These are phyloP conservation scores for Planiliza haematocheilus DNA, from an alignment of 2,113 vertebrate genomes.

Conservation along the genomic window DNA sequence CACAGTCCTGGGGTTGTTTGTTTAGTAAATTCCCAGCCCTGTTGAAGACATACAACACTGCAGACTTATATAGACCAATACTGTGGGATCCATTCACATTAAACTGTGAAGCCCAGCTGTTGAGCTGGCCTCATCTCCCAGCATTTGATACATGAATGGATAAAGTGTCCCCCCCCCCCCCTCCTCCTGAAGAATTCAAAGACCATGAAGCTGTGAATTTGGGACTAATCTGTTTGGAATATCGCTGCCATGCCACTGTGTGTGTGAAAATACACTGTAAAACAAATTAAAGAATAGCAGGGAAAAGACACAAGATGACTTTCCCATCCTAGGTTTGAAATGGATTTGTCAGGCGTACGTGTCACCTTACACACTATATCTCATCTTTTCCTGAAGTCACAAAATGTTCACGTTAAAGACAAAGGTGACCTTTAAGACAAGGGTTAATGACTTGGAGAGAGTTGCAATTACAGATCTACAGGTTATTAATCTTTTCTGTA, in stretches of 20 bases:
- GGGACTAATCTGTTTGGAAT: slow-evolving; percentile 31
- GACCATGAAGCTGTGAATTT: slow-evolving; percentile 55
- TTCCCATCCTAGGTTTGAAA: slow-evolving; percentile 45
- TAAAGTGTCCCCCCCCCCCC: slow-evolving; percentile 40
- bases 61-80: not conserved
- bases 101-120: slow-evolving; percentile 56
- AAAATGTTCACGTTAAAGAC: too few species aligned
- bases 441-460: slow-evolving; percentile 27
- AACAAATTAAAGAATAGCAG: not conserved
- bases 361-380: slow-evolving; percentile 39
- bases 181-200: slow-evolving; percentile 19
- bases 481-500: not conserved
- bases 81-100: slow-evolving; percentile 19
- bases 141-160: slow-evolving; percentile 38
- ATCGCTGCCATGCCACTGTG: slow-evolving; percentile 25
- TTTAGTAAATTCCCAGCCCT: not conserved
- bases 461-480: not conserved
- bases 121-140: slow-evolving; percentile 18
- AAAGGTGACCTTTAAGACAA: slow-evolving; percentile 8
- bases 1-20: not conserved
- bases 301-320: slow-evolving; percentile 30
- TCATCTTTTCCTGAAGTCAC: slow-evolving; percentile 9
- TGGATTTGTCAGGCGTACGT: slow-evolving; percentile 45
- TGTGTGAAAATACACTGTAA: slow-evolving; percentile 30
- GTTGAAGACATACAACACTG: not conserved